Percentiles rank a stretch among this genome's conserved stretches.
phyloP scores from a whole-genome alignment of 1,140 invertebrate species.

The Pseudomyrmex cubaensis region DNA sequence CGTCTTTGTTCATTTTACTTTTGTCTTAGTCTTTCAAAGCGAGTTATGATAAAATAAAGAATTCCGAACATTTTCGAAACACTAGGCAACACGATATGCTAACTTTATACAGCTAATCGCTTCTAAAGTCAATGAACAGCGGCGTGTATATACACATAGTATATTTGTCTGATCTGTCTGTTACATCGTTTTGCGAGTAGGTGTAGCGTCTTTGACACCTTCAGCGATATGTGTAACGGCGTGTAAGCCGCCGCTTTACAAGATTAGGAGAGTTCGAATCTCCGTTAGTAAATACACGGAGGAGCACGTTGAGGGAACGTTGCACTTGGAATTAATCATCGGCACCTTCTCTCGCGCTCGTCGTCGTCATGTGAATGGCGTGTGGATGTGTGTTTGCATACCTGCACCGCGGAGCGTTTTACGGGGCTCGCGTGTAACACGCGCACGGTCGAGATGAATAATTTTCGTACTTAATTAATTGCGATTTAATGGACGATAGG shows the following conservation, averaged over 20 bases:
- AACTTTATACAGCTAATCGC: neutral
- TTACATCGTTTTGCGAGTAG: constrained; percentile 42
- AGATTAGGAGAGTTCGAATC: constrained; percentile 72
- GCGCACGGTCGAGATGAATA: constrained; percentile 52
- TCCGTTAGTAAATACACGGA: neutral
- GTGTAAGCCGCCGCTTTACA: constrained; percentile 71
- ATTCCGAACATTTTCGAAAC: too few species aligned
- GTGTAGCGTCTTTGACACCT: constrained; percentile 70
- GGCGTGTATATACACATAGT: constrained; percentile 1
- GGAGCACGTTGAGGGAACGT: constrained; percentile 20
- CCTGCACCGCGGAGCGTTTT: constrained; percentile 4
- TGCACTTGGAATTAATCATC: constrained; percentile 62
- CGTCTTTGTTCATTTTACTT: neutral
- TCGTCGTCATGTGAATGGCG: constrained; percentile 34
- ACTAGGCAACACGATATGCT: too few species aligned
- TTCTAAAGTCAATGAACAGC: constrained; percentile 53
- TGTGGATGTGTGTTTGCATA: constrained; percentile 48
- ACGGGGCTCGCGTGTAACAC: constrained; percentile 28
- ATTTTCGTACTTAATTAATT: constrained; percentile 67
- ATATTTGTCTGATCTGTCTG: constrained; percentile 65
- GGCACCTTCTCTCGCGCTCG: constrained; percentile 32
- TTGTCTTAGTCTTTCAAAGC: too few species aligned
- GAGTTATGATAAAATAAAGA: too few species aligned
- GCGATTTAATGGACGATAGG: constrained; percentile 53
- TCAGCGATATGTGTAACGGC: constrained; percentile 70